Evolutionary conservation across 1,140 invertebrate species (phyloP), one percentile per base, ranked within the genome.

Genomic region (Phortica variegata): DNA sequence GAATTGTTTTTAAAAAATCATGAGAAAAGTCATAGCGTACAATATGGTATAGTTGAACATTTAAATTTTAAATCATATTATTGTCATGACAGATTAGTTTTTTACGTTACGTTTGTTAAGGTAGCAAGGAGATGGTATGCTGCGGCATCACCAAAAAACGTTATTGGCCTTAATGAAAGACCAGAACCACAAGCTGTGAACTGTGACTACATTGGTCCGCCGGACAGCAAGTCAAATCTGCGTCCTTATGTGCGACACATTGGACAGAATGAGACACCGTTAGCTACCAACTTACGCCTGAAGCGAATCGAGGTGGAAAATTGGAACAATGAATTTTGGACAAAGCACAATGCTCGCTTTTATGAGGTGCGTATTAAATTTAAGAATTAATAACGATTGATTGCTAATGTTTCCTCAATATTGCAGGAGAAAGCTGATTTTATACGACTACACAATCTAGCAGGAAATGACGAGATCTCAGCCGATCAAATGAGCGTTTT

Each of bases 301-400:
- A 68, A 82, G 38, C 81, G 86, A 62, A 78, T 82, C 53, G 81
- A 84, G 47, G 84, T 87, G 1, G 88, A 90, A 58, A 74, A 82
- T 49, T 93, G 89, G 89, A 91, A 92, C 75, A 84, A 91, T 60
- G 76, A 83, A 43, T 92, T 92, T 77, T 93, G 90, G 90, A 78
- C 76, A 7, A 78, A 80, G 48, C 89, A 92, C 58, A 93, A 93
- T 73, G 79, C 79, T 36, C 83, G 78, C 40, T 90, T 89, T 70
- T 80, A 79, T 43, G 58, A 80, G 61, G 84, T 86, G 75, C 26
- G 57, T 43, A 26, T 18, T n/a, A n/a, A n/a, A 15, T 12, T 13
- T 7, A 18, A n/a, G n/a, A 44, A 44, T 29, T 10, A 12, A 13
- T 32, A 44, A n/a, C n/a, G n/a, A n/a, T n/a, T n/a, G n/a, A n/a